Conservation (phyloP, 2,888 invertebrate species). For the Sericinus montela region DNA sequence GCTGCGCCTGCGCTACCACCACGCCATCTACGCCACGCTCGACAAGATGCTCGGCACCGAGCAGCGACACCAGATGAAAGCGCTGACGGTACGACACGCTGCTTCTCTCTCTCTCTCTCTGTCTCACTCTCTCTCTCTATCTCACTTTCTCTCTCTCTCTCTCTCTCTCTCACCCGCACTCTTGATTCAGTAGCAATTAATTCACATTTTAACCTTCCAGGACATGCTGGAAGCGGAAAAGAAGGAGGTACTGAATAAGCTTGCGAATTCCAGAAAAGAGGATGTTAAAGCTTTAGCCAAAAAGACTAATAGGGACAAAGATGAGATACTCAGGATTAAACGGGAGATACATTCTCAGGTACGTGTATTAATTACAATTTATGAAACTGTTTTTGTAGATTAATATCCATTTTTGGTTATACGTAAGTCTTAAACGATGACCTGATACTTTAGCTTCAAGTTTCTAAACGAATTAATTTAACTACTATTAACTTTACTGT, state of each 20-base stretch:
- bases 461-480: too few species aligned
- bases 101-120: too few species aligned
- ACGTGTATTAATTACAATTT: neutral
- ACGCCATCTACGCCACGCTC: constrained; percentile 85
- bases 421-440: too few species aligned
- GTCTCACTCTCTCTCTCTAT: too few species aligned
- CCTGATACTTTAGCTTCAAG: too few species aligned
- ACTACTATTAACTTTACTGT: too few species aligned
- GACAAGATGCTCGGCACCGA: constrained; percentile 90
- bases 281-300: constrained; percentile 93
- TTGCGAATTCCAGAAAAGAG: constrained; percentile 90
- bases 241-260: constrained; percentile 84
- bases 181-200: neutral
- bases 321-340: constrained; percentile 92
- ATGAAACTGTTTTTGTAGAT: too few species aligned
- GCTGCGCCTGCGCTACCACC: constrained; percentile 91
- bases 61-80: constrained; percentile 89
- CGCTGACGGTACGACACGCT: constrained; percentile 78
- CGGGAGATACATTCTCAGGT: constrained; percentile 84
- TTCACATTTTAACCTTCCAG: constrained; percentile 29
- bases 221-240: constrained; percentile 61
- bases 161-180: too few species aligned
- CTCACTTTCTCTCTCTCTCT: too few species aligned
- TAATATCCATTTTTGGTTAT: too few species aligned
- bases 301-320: constrained; percentile 93